Evolutionary conservation across 2,797 vertebrate genomes (phyloP).

Genomic region (Etheostoma perlongum): DNA sequence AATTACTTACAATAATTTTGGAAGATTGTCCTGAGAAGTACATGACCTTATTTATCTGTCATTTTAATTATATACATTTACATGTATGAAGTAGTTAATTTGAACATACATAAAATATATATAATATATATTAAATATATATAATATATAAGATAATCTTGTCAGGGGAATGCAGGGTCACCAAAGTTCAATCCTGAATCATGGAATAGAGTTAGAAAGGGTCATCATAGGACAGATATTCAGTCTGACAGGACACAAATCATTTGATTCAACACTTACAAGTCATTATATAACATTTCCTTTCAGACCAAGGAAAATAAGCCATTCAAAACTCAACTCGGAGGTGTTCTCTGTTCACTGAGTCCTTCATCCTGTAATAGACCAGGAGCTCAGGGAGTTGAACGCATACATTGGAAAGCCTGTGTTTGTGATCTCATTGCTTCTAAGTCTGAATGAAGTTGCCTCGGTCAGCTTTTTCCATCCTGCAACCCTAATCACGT

Average conservation of each 20-base stretch:
- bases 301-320: background rate
- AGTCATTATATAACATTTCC: background rate
- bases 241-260: conserved; percentile 5
- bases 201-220: conserved; percentile 26
- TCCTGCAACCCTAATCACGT: background rate
- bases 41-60: too few relatives aligned
- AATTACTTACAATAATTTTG: too few relatives aligned
- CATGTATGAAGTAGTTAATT: too few relatives aligned
- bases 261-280: background rate
- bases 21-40: too few relatives aligned
- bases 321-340: background rate
- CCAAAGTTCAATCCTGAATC: conserved; percentile 31
- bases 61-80: too few relatives aligned
- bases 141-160: conserved; percentile 22
- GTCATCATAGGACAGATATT: conserved; percentile 23
- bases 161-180: conserved; percentile 15
- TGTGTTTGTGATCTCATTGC: conserved; percentile 10
- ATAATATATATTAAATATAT: too few relatives aligned
- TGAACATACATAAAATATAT: too few relatives aligned
- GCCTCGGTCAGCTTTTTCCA: background rate
- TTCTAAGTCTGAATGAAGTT: conserved; percentile 16
- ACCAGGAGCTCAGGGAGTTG: conserved; percentile 10
- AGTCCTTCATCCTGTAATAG: conserved; percentile 42
- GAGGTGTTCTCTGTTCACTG: conserved; percentile 17
- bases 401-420: background rate